Percentiles rank a stretch among this genome's conserved stretches.
Conservation (phyloP, 2,888 invertebrate species). For the Agonopterix heracliana region DNA sequence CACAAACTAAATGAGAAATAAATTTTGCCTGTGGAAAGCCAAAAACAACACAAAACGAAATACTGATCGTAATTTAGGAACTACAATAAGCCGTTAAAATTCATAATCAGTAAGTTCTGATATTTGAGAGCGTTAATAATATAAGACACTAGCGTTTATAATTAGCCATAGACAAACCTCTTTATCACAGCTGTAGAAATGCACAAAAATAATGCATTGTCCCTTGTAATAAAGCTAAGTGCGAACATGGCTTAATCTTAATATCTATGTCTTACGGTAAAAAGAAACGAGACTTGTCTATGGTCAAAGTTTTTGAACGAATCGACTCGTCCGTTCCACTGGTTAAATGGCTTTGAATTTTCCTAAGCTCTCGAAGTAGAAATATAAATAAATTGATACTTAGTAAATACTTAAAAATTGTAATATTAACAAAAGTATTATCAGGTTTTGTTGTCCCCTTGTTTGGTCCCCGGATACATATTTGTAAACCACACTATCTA, state of each 20-base stretch:
- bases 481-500: slow-evolving; percentile 18
- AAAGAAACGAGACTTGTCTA: slow-evolving; percentile 66
- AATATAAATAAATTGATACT: slow-evolving; percentile 61
- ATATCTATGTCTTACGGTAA: slow-evolving; percentile 69
- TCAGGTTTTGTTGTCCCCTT: slow-evolving; percentile 24
- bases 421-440: slow-evolving; percentile 26
- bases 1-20: too few relatives aligned
- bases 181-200: slow-evolving; percentile 73
- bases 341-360: slow-evolving; percentile 48
- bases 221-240: slow-evolving; percentile 61
- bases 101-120: slow-evolving; percentile 23
- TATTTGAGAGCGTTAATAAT: slow-evolving; percentile 20
- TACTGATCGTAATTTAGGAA: slow-evolving; percentile 74
- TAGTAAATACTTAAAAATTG: slow-evolving; percentile 28
- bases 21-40: slow-evolving; percentile 33
- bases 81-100: slow-evolving; percentile 55
- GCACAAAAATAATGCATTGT: slow-evolving; percentile 64
- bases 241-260: slow-evolving; percentile 66
- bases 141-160: slow-evolving; percentile 28
- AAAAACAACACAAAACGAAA: slow-evolving; percentile 38
- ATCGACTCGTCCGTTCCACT: slow-evolving; percentile 26
- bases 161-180: slow-evolving; percentile 66
- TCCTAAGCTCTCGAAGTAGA: slow-evolving; percentile 53
- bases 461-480: slow-evolving; percentile 42
- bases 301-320: slow-evolving; percentile 28